These are phyloP conservation scores for Branchinecta lindahli DNA, from an alignment of 1,140 invertebrate genomes.

Conservation along the genomic window DNA sequence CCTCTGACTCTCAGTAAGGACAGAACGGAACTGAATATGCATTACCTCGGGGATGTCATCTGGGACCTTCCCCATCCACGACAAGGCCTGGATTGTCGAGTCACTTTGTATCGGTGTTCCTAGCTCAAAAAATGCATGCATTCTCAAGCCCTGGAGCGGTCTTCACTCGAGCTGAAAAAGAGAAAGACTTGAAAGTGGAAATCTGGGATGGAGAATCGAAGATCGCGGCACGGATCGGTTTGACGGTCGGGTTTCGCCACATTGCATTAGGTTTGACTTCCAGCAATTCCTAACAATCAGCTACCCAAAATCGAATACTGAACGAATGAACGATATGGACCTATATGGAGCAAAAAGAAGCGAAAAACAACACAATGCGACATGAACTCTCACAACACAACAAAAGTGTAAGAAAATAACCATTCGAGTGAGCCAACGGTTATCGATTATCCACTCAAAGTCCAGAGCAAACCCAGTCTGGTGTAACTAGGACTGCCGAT, in stretches of 20 bases:
- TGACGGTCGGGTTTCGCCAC: not conserved
- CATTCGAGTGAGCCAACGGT: too few species aligned
- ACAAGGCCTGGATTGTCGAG: conserved; percentile 17
- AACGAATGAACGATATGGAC: too few species aligned
- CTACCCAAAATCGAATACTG: not conserved
- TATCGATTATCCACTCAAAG: too few species aligned
- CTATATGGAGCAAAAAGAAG: too few species aligned
- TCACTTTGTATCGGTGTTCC: conserved; percentile 17
- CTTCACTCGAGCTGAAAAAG: not conserved
- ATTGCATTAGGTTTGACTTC: not conserved
- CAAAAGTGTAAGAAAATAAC: too few species aligned
- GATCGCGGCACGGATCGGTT: not conserved
- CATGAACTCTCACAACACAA: too few species aligned
- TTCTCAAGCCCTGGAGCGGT: not conserved
- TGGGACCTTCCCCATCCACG: conserved; percentile 21
- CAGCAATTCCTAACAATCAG: not conserved
- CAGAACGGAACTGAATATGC: not conserved
- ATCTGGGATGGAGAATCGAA: not conserved
- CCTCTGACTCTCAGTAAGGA: not conserved
- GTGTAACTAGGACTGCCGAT: too few species aligned
- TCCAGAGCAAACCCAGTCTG: too few species aligned
- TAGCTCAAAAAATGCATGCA: not conserved
- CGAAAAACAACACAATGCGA: too few species aligned
- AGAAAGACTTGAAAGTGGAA: not conserved
- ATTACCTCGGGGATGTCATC: conserved; percentile 20